Conservation (phyloP, 2,113 vertebrate genomes). For the Atherinomorus stipes region DNA sequence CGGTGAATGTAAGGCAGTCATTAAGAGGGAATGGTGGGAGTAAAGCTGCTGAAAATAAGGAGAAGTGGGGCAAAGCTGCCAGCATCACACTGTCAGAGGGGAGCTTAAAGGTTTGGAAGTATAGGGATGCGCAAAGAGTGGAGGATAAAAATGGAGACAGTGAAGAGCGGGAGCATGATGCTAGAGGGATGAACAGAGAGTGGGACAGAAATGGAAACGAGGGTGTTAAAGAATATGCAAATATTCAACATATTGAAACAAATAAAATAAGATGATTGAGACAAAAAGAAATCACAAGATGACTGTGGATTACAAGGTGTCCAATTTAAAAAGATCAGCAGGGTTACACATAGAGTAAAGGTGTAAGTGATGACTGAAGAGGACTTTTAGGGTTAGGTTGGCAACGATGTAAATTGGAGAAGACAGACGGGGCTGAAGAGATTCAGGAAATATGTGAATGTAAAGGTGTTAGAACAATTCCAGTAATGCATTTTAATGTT, state of each 20-base stretch:
- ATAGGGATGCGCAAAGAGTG: constrained; percentile 46
- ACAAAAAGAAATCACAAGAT: constrained; percentile 4
- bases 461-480: constrained; percentile 27
- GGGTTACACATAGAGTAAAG: constrained; percentile 19
- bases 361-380: constrained; percentile 1
- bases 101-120: constrained; percentile 43
- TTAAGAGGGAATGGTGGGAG: constrained; percentile 13
- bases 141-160: constrained; percentile 63
- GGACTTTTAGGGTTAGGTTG: constrained; percentile 30
- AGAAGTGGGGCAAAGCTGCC: constrained; percentile 50
- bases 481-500: neutral
- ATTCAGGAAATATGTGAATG: constrained; percentile 18
- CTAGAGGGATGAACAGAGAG: constrained; percentile 27
- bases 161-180: constrained; percentile 24
- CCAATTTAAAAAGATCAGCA: constrained; percentile 16
- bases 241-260: constrained; percentile 1
- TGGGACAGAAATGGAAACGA: constrained; percentile 17
- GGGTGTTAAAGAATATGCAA: constrained; percentile 14
- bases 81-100: constrained; percentile 22
- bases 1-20: constrained; percentile 11
- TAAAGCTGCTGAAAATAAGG: constrained; percentile 24
- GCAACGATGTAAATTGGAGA: constrained; percentile 24
- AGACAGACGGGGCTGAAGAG: constrained; percentile 20
- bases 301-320: neutral
- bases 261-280: neutral